These are phyloP conservation scores for Leguminivora glycinivorella DNA, from an alignment of 1,140 invertebrate species.

Conservation along the genomic window DNA sequence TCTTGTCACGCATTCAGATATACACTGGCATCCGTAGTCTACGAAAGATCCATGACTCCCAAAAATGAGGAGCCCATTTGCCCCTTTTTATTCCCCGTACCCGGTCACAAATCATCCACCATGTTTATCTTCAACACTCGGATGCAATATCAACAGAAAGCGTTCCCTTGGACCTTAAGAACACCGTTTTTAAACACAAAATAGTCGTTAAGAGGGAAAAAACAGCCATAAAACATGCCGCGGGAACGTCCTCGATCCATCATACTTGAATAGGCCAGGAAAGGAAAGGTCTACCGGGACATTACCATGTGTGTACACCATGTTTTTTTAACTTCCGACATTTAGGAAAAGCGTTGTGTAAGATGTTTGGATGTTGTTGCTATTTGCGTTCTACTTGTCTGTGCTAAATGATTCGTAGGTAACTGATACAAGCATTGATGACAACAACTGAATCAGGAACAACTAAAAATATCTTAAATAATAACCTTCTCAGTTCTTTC, in stretches of 20 bases:
- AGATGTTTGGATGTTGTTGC: background rate
- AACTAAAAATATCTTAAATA: too few relatives aligned
- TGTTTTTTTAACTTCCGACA: background rate
- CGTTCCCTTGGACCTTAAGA: background rate
- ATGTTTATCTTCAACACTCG: slow-evolving; percentile 4
- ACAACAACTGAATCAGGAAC: too few relatives aligned
- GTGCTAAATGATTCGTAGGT: too few relatives aligned
- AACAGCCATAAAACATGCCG: slow-evolving; percentile 3
- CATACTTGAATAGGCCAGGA: slow-evolving; percentile 1
- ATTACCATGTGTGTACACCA: background rate
- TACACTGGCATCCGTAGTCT: background rate
- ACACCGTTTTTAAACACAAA: background rate
- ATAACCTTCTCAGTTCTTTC: too few relatives aligned
- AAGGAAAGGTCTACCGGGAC: background rate
- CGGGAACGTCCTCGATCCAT: background rate
- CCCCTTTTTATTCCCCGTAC: background rate
- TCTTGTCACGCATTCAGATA: background rate
- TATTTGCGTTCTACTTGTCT: too few relatives aligned
- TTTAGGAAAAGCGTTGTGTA: background rate
- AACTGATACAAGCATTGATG: too few relatives aligned
- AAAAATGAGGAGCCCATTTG: background rate
- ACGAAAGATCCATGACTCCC: background rate
- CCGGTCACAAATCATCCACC: background rate
- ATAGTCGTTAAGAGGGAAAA: slow-evolving; percentile 10
- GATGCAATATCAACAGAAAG: slow-evolving; percentile 8